Evolutionary conservation across 2,888 invertebrate genomes (phyloP), one percentile per base, ranked within the genome.

Genomic region (Plagiodera versicolora): DNA sequence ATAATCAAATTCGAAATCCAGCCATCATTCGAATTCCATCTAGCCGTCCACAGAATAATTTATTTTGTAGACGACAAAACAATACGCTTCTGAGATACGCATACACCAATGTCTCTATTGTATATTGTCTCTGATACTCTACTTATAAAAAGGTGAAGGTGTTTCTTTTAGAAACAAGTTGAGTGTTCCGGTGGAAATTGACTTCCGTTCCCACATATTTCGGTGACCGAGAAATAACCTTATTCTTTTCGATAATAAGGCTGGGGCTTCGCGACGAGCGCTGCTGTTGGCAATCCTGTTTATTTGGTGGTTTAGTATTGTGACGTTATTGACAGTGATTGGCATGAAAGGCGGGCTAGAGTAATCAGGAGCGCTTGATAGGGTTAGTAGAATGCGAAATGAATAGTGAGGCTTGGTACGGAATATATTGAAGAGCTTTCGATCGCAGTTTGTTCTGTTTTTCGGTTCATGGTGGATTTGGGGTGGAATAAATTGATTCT

Each of bases 311-410:
- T 6, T 39, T 39, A 39, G 39, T 39, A n/a, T 39, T 39, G 39
- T 39, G 39, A 39, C 39, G 39, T 53, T 24, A 44, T 44, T 53
- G 53, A 53, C 53, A 44, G 30, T 53, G 53, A 53, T 53, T 53
- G 53, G 44, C 53, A 53, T 44, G 53, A 44, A 20, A 17, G 14
- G 53, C 24, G 53, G 53, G 52, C 35, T 20, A 53, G 35, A 53
- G 20, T 39, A 53, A 53, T 53, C 20, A 44, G 44, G 9, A 9
- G 9, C 14, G 44, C 44, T 44, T 35, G 16, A 53, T 17, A 44
- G 53, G 53, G 53, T 39, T 44, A 18, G 46, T 4, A 18, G 19
- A 46, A 45, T 45, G 32, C 32, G 11, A 32, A 32, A 32, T 32
- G 32, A 32, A 32, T 32, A 32, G 32, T 32, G 32, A 32, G 32